Base-by-base conservation (phyloP, 2,797 vertebrate genomes). In the Myiotriccus ornatus region DNA sequence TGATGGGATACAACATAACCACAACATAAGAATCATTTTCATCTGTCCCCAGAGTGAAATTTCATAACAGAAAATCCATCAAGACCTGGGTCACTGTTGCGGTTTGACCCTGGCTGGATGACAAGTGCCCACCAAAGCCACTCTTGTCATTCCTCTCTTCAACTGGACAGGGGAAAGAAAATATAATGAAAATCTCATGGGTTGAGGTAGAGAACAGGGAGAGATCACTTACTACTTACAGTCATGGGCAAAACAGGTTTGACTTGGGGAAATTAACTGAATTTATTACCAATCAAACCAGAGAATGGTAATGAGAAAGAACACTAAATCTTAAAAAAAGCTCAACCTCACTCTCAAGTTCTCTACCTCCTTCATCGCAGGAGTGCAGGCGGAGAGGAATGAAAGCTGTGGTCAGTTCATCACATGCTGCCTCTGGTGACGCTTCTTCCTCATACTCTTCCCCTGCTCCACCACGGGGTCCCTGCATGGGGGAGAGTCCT, bases 191-290 rank as follows among this genome's bases (percentile, higher is more conserved):
- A 63, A 10, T 63, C 15, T 69, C 19, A 2, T 22, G 34, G 32
- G 16, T n/a, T 0, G 0, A 69, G 30, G 7, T 22, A 69, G n/a
- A 39, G 18, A 57, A 13, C 30, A 35, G 14, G 32, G 16, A 59
- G 23, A 43, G 14, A 47, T 28, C 39, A 39, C 28, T 68, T 41
- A 60, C 17, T 47, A 14, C 14, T 18, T 46, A 32, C 37, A 46
- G 4, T 19, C 30, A 15, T 13, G 50, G 30, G 19, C 30, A 41
- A 64, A 91, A 35, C 53, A 63, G 22, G 8, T 20, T 35, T 20
- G 19, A 41, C 56, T 18, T 35, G 34, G 14, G 27, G 7, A 70
- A 47, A 59, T n/a, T 7, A 43, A 28, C 9, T n/a, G 3, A 64
- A 30, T 47, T 70, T 63, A 19, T 64, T 81, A 16, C 14, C 7